Evolutionary conservation across 2,888 invertebrate genomes (phyloP).

Genomic region (Osedax fenrisi): DNA sequence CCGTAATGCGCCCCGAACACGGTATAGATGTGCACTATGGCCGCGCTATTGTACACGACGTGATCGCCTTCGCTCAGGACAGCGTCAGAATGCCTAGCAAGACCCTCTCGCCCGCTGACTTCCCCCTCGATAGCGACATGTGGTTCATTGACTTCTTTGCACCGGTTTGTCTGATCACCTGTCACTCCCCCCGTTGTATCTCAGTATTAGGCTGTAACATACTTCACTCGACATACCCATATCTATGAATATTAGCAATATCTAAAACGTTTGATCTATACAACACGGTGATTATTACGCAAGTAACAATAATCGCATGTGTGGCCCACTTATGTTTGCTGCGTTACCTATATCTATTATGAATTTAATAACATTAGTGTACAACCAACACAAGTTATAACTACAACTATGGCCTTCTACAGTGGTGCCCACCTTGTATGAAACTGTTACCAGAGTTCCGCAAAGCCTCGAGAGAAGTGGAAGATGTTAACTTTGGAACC

Average conservation of each 20-base stretch:
- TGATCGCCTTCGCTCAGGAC: constrained; percentile 59
- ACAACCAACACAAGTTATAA: no score
- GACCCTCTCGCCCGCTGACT: constrained; percentile 54
- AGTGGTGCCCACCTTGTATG: constrained; percentile 67
- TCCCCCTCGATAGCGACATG: constrained; percentile 49
- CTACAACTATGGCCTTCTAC: no score
- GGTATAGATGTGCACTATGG: constrained; percentile 39
- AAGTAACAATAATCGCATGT: no score
- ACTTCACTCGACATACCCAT: not conserved
- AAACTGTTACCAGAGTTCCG: constrained; percentile 61
- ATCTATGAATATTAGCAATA: no score
- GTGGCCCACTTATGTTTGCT: no score
- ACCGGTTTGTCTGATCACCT: constrained; percentile 52
- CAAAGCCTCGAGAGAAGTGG: constrained; percentile 52
- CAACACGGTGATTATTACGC: no score
- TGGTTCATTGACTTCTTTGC: constrained; percentile 69
- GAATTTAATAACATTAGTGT: no score
- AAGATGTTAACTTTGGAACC: constrained; percentile 56
- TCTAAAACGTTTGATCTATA: no score
- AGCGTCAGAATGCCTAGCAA: constrained; percentile 51
- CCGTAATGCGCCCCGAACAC: constrained; percentile 59
- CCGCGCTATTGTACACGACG: constrained; percentile 53
- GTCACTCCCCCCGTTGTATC: no score
- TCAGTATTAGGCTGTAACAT: not conserved
- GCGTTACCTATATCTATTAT: no score